Percentiles rank a stretch among this genome's conserved stretches.
Evolutionary conservation across 2,113 vertebrate species (phyloP).

Genomic region (Meriones unguiculatus): DNA sequence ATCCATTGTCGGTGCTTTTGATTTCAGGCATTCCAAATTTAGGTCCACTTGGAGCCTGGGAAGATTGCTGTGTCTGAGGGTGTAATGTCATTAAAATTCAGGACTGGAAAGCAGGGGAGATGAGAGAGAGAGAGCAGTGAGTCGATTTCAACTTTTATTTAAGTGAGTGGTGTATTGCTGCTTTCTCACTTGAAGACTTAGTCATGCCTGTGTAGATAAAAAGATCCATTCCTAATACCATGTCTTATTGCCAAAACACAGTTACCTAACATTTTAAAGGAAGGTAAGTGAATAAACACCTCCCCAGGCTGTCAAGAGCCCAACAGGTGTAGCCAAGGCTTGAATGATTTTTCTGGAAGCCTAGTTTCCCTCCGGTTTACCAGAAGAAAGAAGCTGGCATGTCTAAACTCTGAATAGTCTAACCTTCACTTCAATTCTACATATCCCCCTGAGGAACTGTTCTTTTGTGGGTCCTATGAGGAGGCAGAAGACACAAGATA

Average conservation of each 20-base stretch:
- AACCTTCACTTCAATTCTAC: background rate
- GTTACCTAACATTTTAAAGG: background rate
- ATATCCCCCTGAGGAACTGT: background rate
- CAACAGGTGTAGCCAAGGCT: background rate
- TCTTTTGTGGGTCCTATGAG: background rate
- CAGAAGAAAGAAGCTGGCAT: background rate
- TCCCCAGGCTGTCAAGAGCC: background rate
- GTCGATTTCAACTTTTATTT: slow-evolving; percentile 35
- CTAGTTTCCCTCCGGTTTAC: background rate
- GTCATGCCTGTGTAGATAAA: slow-evolving; percentile 4
- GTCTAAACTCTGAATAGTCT: background rate
- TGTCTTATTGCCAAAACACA: background rate
- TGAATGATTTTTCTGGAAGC: background rate
- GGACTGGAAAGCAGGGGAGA: slow-evolving; percentile 6
- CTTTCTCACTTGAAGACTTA: background rate
- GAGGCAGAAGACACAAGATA: background rate
- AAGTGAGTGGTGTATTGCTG: background rate
- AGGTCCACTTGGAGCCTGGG: slow-evolving; percentile 30
- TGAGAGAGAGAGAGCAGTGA: background rate
- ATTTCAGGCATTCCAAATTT: slow-evolving; percentile 52
- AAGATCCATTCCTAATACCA: background rate
- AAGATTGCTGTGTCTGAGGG: background rate
- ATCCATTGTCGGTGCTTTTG: slow-evolving; percentile 18
- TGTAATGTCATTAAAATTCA: slow-evolving; percentile 45
- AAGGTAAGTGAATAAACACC: background rate